Percentiles rank a stretch among this genome's conserved stretches.
Conservation (phyloP, 2,113 vertebrate genomes). For the Tiliqua scincoides region DNA sequence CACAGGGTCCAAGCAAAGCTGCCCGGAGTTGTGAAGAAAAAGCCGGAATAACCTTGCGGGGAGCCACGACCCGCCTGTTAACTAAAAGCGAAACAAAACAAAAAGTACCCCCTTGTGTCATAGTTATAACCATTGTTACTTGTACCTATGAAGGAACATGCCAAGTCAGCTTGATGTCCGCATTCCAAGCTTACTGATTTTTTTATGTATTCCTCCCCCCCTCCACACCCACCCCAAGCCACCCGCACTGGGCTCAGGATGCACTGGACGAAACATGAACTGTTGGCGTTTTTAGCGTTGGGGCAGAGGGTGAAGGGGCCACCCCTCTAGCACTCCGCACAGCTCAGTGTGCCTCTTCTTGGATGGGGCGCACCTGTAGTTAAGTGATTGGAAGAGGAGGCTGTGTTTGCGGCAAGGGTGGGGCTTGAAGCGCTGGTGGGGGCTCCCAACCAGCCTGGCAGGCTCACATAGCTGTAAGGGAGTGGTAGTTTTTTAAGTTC, state of each 20-base stretch:
- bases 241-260: constrained; percentile 56
- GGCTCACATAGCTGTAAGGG: neutral
- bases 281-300: neutral
- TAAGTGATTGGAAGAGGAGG: too few relatives aligned
- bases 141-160: constrained; percentile 61
- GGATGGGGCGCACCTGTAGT: neutral
- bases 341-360: neutral
- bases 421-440: neutral
- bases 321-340: too few relatives aligned
- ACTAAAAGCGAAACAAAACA: constrained; percentile 34
- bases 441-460: neutral
- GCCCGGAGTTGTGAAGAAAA: constrained; percentile 84
- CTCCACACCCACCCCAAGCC: constrained; percentile 8
- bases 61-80: constrained; percentile 37
- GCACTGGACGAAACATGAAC: constrained; percentile 54
- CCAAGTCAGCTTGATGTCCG: constrained; percentile 65
- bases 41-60: constrained; percentile 81
- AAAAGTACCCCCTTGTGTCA: constrained; percentile 36
- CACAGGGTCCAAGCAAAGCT: constrained; percentile 89
- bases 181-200: constrained; percentile 58
- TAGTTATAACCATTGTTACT: constrained; percentile 58
- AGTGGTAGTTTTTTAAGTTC: too few relatives aligned
- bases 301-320: too few relatives aligned
- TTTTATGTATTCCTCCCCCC: neutral
- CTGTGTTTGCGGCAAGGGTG: too few relatives aligned